Base-by-base conservation (phyloP, 1,140 invertebrate species). In the Euwallacea fornicatus region DNA sequence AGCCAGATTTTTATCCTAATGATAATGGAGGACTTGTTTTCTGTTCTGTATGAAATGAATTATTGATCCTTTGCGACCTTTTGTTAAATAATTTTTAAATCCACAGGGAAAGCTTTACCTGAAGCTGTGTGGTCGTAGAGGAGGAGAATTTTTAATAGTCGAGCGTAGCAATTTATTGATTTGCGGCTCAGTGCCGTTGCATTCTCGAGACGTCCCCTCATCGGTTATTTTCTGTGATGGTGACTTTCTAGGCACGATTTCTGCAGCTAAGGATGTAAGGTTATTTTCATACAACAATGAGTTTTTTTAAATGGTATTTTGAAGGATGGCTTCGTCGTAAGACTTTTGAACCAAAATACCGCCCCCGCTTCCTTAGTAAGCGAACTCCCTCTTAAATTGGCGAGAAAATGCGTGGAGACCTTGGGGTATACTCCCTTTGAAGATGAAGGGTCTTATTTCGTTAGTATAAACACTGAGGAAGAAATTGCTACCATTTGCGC, bases 191-290 rank as follows among this genome's bases (percentile, higher is more conserved):
- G 81, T 89, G n/a, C 84, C 86, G 50, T 78, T 92, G 16, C 89
- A 91, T 73, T 86, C 87, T 56, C 82, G 83, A 73, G 85, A 88
- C 73, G 85, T 85, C 77, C 82, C 86, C 41, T 84, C 89, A 9
- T 89, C 90, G 56, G 89, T 93, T 6, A 88, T 94, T 78, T 95
- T 95, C 80, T 92, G 90, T 74, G 93, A 95, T 83, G 92, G 93
- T n/a, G 88, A 92, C 72, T 86, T 88, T 82, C 85, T 96, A 61
- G 92, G 93, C 74, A 88, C 93, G 78, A 90, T 96, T 73, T 86
- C 90, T 56, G 86, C 90, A 9, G 85, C 90, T 9, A 93, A 90
- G 88, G 91, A 93, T 83, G 93, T 94, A 84, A 88, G 86, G 2
- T 0, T 50, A 4, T 50, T 50, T 11, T 13, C 0, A 56, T 7